Evolutionary conservation across 2,113 vertebrate species (phyloP), one percentile per base, ranked within the genome.

Genomic region (Anguilla japonica): DNA sequence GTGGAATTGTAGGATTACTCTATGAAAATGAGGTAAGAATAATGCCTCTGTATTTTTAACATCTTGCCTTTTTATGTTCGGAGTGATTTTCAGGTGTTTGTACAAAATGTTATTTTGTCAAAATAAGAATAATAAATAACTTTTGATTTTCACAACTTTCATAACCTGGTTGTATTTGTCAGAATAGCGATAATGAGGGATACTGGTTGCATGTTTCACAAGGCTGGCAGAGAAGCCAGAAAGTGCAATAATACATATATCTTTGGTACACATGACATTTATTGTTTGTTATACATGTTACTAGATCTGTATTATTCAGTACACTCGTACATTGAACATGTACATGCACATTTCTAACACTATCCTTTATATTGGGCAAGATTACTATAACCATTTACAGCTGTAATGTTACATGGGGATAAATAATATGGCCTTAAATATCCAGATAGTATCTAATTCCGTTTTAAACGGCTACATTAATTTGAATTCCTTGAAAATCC

Each of bases 41-140:
- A 83, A 34, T 43, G 81, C 75, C 57, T 57, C 26, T 85, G 86
- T 89, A 89, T 89, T 89, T 89, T 83, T 89, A 87, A 87, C 85
- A 84, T 41, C 50, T 79, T 82, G 75, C 91, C 88, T 91, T 89
- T 91, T 88, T 81, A 86, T 89, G 88, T 90, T 79, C 83, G 88
- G 81, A 92, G 89, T 92, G 86, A 91, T 89, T 71, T 87, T 81
- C 88, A 85, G 87, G 82, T 87, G 86, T 92, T 94, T 95, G 91
- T 94, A 93, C 90, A 89, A 92, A 92, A 92, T 91, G 87, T 91
- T 95, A 94, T 93, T 95, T 95, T 94, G 91, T 88, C 92, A 92
- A 34, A 91, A 91, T 87, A 88, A 92, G 86, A 43, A 82, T 82
- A 82, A 50, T 82, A 67, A 89, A 83, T 87, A 95, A 93, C 93